These are phyloP conservation scores for Callimorpha dominula DNA, from an alignment of 2,888 invertebrate genomes.

Conservation along the genomic window DNA sequence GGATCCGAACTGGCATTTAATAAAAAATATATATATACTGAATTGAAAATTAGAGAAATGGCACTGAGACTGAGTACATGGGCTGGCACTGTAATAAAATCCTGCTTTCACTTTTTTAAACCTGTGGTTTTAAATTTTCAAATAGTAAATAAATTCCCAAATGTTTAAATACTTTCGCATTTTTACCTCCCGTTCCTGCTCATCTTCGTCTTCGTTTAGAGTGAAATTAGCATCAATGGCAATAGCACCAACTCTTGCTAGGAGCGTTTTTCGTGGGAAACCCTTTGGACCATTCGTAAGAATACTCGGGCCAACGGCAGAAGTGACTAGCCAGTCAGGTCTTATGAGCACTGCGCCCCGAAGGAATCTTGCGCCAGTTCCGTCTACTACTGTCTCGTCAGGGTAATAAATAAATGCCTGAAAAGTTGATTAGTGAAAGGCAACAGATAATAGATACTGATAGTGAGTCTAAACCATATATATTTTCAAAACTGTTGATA, in stretches of 20 bases:
- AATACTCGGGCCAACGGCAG: conserved; percentile 62
- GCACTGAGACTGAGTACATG: too few relatives aligned
- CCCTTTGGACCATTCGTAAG: conserved; percentile 52
- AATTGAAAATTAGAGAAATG: too few relatives aligned
- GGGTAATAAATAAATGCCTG: conserved; percentile 80
- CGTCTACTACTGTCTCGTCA: conserved; percentile 68
- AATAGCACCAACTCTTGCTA: conserved; percentile 75
- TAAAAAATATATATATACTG: too few relatives aligned
- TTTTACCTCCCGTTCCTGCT: conserved; percentile 79
- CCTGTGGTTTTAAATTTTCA: too few relatives aligned
- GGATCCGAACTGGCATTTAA: too few relatives aligned
- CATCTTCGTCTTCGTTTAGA: conserved; percentile 78
- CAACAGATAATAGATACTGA: too few relatives aligned
- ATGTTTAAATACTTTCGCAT: too few relatives aligned
- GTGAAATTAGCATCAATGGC: conserved; percentile 69
- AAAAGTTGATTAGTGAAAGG: conserved; percentile 8
- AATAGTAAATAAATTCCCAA: too few relatives aligned
- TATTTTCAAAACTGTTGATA: background rate
- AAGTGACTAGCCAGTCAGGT: conserved; percentile 72
- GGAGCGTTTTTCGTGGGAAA: conserved; percentile 74
- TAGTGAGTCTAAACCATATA: background rate
- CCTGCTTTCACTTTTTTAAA: too few relatives aligned
- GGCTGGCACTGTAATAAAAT: too few relatives aligned
- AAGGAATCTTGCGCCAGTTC: conserved; percentile 62
- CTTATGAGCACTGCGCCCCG: conserved; percentile 72